Percentiles rank a stretch among this genome's conserved stretches.
These are phyloP conservation scores for Furcula furcula DNA, from an alignment of 2,888 invertebrate genomes.

Conservation along the genomic window DNA sequence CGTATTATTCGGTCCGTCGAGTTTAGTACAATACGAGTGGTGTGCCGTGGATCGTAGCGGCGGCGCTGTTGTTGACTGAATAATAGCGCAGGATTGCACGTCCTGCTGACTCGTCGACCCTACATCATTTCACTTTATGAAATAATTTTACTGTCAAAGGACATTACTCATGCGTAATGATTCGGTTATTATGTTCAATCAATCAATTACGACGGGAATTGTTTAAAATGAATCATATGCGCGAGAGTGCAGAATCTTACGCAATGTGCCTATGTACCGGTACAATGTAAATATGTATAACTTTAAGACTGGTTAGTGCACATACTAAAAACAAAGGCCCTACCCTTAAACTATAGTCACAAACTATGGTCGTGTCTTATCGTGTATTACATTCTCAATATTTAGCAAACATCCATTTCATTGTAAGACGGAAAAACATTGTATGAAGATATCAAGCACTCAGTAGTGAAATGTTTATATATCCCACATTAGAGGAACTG, in stretches of 20 bases:
- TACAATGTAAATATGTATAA: too few species aligned
- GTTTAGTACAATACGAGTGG: constrained; percentile 28
- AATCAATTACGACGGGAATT: constrained; percentile 25
- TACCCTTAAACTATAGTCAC: too few species aligned
- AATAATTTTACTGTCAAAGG: constrained; percentile 48
- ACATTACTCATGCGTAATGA: constrained; percentile 27
- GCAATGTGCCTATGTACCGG: background rate
- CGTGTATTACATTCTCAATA: too few species aligned
- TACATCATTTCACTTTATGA: constrained; percentile 54
- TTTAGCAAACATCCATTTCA: background rate
- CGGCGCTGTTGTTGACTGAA: constrained; percentile 52
- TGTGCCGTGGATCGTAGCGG: constrained; percentile 43
- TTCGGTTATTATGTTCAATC: constrained; percentile 21
- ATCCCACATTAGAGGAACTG: constrained; percentile 29
- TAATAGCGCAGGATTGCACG: constrained; percentile 55
- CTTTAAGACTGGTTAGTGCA: too few species aligned
- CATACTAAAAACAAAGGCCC: too few species aligned
- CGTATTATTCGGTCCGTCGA: constrained; percentile 7
- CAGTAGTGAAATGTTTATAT: constrained; percentile 17
- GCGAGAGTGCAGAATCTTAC: too few species aligned
- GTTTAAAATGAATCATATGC: background rate
- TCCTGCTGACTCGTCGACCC: constrained; percentile 56
- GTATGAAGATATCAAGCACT: constrained; percentile 14
- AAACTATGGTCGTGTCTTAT: too few species aligned
- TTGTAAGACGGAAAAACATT: background rate